phyloP scores from a whole-genome alignment of 2,113 vertebrate species.

The Dendrocopos noguchii region DNA sequence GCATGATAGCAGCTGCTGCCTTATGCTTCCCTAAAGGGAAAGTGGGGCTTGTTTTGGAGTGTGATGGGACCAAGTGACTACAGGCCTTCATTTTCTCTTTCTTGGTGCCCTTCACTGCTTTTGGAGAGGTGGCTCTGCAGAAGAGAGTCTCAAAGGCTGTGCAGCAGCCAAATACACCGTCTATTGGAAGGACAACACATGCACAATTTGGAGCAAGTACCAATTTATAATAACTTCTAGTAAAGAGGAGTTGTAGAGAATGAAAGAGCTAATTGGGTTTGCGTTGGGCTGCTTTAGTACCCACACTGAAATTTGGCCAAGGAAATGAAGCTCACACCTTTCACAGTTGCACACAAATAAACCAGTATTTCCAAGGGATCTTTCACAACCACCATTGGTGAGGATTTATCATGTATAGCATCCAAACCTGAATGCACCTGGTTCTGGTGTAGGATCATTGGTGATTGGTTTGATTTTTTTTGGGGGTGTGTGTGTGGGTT shows the following conservation, averaged over 20 bases:
- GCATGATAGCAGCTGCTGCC: constrained; percentile 52
- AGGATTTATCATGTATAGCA: constrained; percentile 16
- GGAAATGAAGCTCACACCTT: constrained; percentile 44
- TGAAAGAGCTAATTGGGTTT: constrained; percentile 5
- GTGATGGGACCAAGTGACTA: background rate
- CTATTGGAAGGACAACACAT: background rate
- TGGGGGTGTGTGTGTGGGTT: background rate
- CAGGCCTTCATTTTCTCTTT: background rate
- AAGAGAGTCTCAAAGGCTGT: background rate
- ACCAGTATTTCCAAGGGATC: constrained; percentile 35
- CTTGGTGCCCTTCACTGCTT: background rate
- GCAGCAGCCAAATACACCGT: background rate
- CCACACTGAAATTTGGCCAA: background rate
- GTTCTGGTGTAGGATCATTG: background rate
- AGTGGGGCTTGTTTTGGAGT: background rate
- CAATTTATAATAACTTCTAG: background rate
- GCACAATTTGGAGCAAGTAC: background rate
- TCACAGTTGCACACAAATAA: constrained; percentile 11
- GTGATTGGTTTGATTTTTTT: background rate
- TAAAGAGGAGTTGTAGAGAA: background rate
- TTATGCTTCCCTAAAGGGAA: constrained; percentile 32
- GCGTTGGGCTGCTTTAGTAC: constrained; percentile 7
- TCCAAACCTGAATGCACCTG: constrained; percentile 59
- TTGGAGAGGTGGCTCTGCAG: background rate
- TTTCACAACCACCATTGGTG: background rate